Evolutionary conservation across 30 jellyfish, hydroid and myxozoan genomes (phyloP).

Genomic region (Cassiopea xamachana): DNA sequence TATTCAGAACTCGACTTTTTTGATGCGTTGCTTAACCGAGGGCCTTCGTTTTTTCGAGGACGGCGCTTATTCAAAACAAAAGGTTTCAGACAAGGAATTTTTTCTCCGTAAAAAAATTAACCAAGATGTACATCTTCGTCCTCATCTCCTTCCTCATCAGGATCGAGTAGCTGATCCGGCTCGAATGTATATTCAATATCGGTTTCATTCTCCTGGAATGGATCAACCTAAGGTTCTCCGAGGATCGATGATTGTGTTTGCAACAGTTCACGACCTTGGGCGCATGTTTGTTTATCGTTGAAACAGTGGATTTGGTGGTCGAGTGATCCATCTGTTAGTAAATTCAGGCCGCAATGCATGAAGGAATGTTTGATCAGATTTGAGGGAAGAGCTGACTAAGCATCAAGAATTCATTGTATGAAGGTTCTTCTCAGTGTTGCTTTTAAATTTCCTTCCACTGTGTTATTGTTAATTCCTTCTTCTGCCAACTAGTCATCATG

Average conservation of each 20-base stretch:
- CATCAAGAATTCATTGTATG: conserved; percentile 53
- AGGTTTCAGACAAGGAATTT: too few species aligned
- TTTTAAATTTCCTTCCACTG: conserved; percentile 44
- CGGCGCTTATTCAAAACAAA: too few species aligned
- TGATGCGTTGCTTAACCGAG: too few species aligned
- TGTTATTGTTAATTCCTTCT: conserved; percentile 14
- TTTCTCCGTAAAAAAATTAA: too few species aligned
- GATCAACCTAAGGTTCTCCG: conserved; percentile 3
- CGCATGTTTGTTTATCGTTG: conserved; percentile 37
- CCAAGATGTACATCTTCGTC: too few species aligned
- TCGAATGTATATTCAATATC: too few species aligned
- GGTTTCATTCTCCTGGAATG: too few species aligned
- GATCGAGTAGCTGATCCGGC: too few species aligned
- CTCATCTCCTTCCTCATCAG: too few species aligned
- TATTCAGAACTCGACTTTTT: too few species aligned
- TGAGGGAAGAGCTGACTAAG: conserved; percentile 4
- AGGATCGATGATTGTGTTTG: background rate
- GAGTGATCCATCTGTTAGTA: conserved; percentile 32
- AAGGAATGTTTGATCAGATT: conserved; percentile 2
- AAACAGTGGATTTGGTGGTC: conserved; percentile 47
- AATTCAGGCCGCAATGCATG: conserved; percentile 16
- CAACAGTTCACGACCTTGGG: conserved; percentile 1
- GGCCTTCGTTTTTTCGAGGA: too few species aligned
- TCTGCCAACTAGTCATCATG: conserved; percentile 31
- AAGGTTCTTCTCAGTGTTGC: conserved; percentile 36